Percentiles rank a stretch among this genome's conserved stretches.
These are phyloP conservation scores for Eidolon dupreanum DNA, from an alignment of 2,797 vertebrate species.

Conservation along the genomic window DNA sequence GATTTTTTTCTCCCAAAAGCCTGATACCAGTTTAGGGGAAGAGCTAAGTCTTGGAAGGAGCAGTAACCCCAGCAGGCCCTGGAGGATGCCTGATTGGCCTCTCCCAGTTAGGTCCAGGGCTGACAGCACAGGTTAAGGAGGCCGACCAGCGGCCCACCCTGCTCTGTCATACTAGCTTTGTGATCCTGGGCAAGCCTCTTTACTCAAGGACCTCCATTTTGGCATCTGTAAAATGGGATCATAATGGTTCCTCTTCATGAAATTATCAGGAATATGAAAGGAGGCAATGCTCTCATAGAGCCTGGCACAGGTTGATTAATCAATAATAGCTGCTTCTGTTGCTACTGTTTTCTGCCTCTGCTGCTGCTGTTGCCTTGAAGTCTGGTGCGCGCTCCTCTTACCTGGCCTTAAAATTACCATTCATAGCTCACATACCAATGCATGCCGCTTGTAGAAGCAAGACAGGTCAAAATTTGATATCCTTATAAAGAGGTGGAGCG, in stretches of 20 bases:
- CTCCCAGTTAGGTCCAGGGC: background rate
- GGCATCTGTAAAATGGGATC: background rate
- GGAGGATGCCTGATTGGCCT: background rate
- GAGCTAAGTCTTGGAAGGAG: background rate
- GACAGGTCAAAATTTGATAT: background rate
- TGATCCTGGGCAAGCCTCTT: background rate
- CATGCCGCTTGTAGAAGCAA: background rate
- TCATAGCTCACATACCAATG: background rate
- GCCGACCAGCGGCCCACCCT: background rate
- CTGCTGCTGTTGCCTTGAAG: background rate
- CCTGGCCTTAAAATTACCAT: background rate
- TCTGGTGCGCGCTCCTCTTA: background rate
- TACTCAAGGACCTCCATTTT: background rate
- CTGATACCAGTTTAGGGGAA: background rate
- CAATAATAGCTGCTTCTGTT: background rate
- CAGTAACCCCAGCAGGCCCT: background rate
- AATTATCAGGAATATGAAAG: background rate
- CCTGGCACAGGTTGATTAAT: background rate
- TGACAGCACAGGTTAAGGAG: background rate
- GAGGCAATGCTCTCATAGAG: background rate
- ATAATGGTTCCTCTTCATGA: background rate
- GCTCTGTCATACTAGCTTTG: background rate
- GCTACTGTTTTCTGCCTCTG: background rate
- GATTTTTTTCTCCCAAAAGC: background rate
- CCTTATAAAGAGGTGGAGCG: background rate